These are phyloP conservation scores for Piezodorus guildinii DNA, from an alignment of 1,140 invertebrate species.

Conservation along the genomic window DNA sequence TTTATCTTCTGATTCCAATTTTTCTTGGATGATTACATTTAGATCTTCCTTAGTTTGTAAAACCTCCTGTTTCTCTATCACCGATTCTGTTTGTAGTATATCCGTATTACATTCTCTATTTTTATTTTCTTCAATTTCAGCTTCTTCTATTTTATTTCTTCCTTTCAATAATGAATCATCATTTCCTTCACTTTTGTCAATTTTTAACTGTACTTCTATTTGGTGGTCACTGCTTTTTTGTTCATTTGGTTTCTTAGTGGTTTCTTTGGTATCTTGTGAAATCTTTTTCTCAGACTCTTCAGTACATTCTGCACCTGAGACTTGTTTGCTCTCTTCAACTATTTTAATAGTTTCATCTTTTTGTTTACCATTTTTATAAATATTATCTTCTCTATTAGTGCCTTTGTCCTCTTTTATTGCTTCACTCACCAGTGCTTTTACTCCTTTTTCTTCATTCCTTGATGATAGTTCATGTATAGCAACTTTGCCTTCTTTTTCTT, in stretches of 20 bases:
- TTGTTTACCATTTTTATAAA: slow-evolving; percentile 17
- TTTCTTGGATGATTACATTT: background rate
- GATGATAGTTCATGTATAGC: no score
- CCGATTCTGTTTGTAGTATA: background rate
- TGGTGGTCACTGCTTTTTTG: no score
- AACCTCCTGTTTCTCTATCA: slow-evolving; percentile 14
- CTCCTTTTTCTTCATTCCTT: slow-evolving; percentile 17
- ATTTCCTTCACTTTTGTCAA: slow-evolving; percentile 12
- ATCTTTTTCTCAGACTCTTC: no score
- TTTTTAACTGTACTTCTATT: no score
- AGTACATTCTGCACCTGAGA: background rate
- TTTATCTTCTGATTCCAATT: no score
- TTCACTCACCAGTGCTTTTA: slow-evolving; percentile 17
- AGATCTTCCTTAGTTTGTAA: slow-evolving; percentile 19
- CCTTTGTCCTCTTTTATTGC: slow-evolving; percentile 22
- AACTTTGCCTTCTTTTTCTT: no score
- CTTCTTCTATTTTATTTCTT: slow-evolving; percentile 21
- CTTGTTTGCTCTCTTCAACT: slow-evolving; percentile 10
- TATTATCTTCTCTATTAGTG: slow-evolving; percentile 20
- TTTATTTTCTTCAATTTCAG: slow-evolving; percentile 15
- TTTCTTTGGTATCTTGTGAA: no score
- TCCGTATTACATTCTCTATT: no score
- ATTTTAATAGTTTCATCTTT: slow-evolving; percentile 22
- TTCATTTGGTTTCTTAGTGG: no score
- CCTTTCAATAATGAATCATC: slow-evolving; percentile 26